A percentile compares a stretch with the other conserved stretches of the same genome.
Conservation (phyloP, 2,113 vertebrate species). For the Arvicanthis niloticus region DNA sequence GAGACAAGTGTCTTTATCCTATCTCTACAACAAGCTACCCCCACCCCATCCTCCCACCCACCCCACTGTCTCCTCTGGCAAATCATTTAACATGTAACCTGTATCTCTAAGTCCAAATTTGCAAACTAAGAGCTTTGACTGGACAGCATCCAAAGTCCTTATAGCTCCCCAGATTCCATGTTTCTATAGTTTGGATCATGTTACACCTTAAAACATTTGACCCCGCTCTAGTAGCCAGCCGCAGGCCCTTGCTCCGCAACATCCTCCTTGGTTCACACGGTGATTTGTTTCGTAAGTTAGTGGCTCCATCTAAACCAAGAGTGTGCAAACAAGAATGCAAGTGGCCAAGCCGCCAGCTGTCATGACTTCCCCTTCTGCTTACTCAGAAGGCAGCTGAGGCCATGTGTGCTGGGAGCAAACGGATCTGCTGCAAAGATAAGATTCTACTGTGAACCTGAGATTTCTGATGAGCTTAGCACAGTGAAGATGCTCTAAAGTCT, state of each 20-base stretch:
- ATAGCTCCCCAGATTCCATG: neutral
- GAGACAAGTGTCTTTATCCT: neutral
- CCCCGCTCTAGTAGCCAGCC: neutral
- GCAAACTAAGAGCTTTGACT: neutral
- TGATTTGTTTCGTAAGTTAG: slow-evolving; percentile 3
- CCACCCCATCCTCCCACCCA: neutral
- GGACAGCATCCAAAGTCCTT: neutral
- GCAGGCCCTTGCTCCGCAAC: neutral
- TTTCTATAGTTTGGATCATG: neutral
- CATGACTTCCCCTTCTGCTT: neutral
- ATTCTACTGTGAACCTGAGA: slow-evolving; percentile 52
- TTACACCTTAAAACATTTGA: neutral
- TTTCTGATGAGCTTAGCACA: slow-evolving; percentile 43
- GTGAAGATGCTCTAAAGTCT: slow-evolving; percentile 43
- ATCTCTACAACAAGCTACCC: slow-evolving; percentile 8
- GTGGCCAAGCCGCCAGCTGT: slow-evolving; percentile 34
- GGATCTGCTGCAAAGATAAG: slow-evolving; percentile 15
- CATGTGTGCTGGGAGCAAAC: neutral
- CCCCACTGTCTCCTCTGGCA: neutral
- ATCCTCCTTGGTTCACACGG: neutral
- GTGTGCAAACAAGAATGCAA: neutral
- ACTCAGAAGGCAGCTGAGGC: slow-evolving; percentile 39
- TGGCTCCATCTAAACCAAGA: slow-evolving; percentile 25
- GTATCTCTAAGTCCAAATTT: slow-evolving; percentile 35
- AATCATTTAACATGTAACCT: slow-evolving; percentile 34